These are phyloP conservation scores for Ridgeia piscesae DNA, from an alignment of 1,140 invertebrate genomes.

Conservation along the genomic window DNA sequence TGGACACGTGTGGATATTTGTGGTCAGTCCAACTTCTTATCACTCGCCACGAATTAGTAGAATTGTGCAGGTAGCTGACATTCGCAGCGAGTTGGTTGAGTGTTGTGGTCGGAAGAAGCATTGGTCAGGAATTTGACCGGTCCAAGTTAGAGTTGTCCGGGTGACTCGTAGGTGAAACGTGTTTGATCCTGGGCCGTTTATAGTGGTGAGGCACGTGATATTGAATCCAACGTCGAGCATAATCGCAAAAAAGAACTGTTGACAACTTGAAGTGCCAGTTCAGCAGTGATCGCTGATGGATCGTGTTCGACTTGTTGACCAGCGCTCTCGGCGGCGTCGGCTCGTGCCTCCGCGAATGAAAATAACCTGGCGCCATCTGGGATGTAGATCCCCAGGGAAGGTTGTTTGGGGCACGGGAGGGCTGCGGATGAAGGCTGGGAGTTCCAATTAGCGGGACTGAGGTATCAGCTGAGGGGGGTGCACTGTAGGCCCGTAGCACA, in stretches of 20 bases:
- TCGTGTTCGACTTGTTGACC: not conserved
- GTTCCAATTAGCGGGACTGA: not conserved
- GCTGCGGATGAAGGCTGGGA: not conserved
- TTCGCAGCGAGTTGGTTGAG: not conserved
- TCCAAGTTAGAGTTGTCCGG: not conserved
- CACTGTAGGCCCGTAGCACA: not conserved
- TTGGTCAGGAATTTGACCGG: not conserved
- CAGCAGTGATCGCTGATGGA: not conserved
- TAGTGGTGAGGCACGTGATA: not conserved
- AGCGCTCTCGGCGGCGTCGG: not conserved
- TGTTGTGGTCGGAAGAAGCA: not conserved
- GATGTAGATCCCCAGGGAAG: not conserved
- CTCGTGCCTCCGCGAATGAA: not conserved
- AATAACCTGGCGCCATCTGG: not conserved
- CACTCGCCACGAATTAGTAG: not conserved
- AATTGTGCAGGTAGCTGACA: not conserved
- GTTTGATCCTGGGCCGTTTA: not conserved
- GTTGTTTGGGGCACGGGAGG: not conserved
- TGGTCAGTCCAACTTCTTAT: not conserved
- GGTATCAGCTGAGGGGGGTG: not conserved
- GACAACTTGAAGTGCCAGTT: too few species aligned
- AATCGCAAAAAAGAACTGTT: too few species aligned
- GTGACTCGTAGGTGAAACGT: not conserved
- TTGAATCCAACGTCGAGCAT: too few species aligned
- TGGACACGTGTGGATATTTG: not conserved